phyloP scores from a whole-genome alignment of 2,797 vertebrate species.

The Dendrocincla fuliginosa region DNA sequence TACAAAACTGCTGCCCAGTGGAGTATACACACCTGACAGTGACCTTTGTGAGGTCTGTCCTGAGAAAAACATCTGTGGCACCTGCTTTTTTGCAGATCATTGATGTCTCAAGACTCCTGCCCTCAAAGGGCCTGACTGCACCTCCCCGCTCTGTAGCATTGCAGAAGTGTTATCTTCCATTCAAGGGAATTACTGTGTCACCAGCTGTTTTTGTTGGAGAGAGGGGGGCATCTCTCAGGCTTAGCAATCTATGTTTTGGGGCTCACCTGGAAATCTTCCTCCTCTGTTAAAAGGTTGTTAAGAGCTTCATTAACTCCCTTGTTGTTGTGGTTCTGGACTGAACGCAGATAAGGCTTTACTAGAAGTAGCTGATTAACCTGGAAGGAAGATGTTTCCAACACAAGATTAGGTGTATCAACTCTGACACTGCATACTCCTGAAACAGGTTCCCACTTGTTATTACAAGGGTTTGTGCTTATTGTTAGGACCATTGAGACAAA shows the following conservation, averaged over 20 bases:
- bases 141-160: rapidly evolving
- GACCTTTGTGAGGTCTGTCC: neutral
- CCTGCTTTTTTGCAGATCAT: neutral
- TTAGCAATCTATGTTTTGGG: neutral
- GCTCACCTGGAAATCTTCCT: slow-evolving; percentile 91
- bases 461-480: neutral
- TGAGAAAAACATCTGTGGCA: neutral
- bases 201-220: neutral
- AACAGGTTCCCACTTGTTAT: neutral
- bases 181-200: neutral
- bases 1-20: neutral
- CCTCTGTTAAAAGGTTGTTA: slow-evolving; percentile 89
- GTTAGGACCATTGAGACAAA: neutral
- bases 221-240: neutral
- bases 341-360: slow-evolving; percentile 90
- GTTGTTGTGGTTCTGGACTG: slow-evolving; percentile 93
- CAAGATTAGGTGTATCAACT: neutral
- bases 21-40: neutral
- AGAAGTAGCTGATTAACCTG: slow-evolving; percentile 87
- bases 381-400: neutral
- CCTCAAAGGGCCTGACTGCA: neutral
- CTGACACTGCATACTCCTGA: neutral
- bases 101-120: neutral
- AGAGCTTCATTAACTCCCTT: slow-evolving; percentile 90
- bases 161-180: neutral